Evolutionary conservation across 2,888 invertebrate species (phyloP), one percentile per base, ranked within the genome.

Genomic region (Pandemis corylana): DNA sequence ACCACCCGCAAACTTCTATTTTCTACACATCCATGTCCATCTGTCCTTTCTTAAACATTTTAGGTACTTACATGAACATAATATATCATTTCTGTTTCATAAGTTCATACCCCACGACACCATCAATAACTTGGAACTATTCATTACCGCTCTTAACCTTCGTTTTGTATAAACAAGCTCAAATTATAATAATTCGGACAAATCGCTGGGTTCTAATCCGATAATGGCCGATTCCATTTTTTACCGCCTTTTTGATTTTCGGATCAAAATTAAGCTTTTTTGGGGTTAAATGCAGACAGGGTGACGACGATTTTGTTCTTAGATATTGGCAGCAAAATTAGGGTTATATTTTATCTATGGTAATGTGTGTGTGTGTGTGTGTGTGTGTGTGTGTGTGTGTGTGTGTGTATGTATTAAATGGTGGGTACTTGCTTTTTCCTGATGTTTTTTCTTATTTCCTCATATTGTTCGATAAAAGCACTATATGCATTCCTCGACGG

Each of bases 131-230:
- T 7, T 41, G 51, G 13, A 67, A 53, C 67, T 67, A 53, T 53
- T 36, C 36, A 65, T 49, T 49, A 36, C 49, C 15, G 41, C 42
- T 28, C 12, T 36, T 53, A 46, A 51, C 28, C 28, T 59, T 66
- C 75, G 46, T 71, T 75, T 75, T 75, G 70, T 75, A 44, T 20
- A 75, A 75, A 75, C 75, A 75, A 74, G 67, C 70, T 72, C 80
- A 88, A 89, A 89, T 89, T 89, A 89, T 88, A 78, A 86, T 89
- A 88, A 89, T 89, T 87, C 84, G 76, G 77, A 77, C 79, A 80
- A 84, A 84, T 84, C 82, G 84, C 79, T 81, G 77, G 78, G 79
- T 56, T 81, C 85, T 89, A 89, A 89, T 89, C 87, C 82, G 88
- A 87, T 89, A 89, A 89, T 88, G 82, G 70, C 74, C 77, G 84